Evolutionary conservation across 2,113 vertebrate genomes (phyloP), one percentile per base, ranked within the genome.

Genomic region (Zosterops hypoxanthus): DNA sequence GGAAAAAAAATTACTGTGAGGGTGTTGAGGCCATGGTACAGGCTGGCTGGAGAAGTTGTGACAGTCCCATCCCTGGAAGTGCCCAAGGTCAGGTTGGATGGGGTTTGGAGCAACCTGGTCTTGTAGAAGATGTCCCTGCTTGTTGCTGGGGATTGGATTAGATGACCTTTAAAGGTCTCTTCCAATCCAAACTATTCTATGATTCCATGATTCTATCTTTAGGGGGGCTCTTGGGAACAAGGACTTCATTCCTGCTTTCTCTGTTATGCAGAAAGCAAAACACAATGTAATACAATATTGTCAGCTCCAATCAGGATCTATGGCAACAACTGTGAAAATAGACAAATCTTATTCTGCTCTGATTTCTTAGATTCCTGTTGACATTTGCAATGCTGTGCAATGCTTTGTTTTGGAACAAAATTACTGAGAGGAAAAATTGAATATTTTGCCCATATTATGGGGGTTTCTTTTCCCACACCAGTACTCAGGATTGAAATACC

Each of bases 291-390:
- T 82, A 94, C 72, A 90, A 28, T 87, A 60, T 88, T 88, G 80
- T 81, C 82, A 94, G 80, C 76, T 93, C 44, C 41, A 71, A 9
- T 88, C 76, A 64, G 88, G 57, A 92, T 88, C 92, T 94, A 78
- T 96, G 92, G 93, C 79, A 93, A 95, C 94, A 94, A 59, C 68
- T 60, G 39, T 31, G 49, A 56, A 93, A 90, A 73, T 2, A 90
- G 90, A 49, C n/a, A 85, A 92, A 15, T 83, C 88, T 85, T 82
- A 65, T 16, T 91, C 63, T 85, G 78, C 76, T 92, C 53, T 82
- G 69, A 75, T 89, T 92, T 86, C 75, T 80, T 68, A 68, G 31
- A 71, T 96, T 61, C 42, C 18, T 5, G 2, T 69, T 3, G 15
- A 59, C 44, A 60, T 83, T 72, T 79, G 33, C 60, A 86, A 10